Evolutionary conservation across 2,113 vertebrate species (phyloP).

Genomic region (Laticauda colubrina): DNA sequence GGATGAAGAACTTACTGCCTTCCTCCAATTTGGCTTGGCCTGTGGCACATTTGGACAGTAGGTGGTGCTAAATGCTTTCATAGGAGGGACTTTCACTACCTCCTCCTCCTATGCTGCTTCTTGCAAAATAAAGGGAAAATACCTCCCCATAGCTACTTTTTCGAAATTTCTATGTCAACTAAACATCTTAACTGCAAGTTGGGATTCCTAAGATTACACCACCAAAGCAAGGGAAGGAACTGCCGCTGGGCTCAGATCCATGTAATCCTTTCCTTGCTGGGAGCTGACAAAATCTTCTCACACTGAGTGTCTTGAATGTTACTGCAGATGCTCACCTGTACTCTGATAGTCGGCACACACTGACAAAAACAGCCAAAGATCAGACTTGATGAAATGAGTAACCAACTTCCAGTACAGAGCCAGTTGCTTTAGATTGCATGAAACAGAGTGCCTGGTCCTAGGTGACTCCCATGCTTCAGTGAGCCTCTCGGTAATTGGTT

Average conservation of each 20-base stretch:
- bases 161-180: neutral
- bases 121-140: neutral
- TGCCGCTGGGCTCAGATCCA: neutral
- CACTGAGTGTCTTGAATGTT: neutral
- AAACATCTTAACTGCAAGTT: neutral
- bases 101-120: neutral
- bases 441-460: neutral
- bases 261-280: neutral
- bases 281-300: neutral
- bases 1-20: neutral
- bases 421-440: constrained; percentile 1
- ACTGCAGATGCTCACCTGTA: neutral
- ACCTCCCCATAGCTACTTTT: neutral
- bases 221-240: neutral
- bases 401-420: neutral
- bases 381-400: neutral
- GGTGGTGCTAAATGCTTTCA: constrained; percentile 25
- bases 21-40: neutral
- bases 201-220: neutral
- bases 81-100: neutral
- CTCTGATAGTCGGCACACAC: neutral
- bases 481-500: neutral
- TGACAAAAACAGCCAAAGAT: constrained; percentile 18
- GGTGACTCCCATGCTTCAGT: neutral
- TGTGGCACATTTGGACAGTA: neutral